These are phyloP conservation scores for Isotomurus palustris DNA, from an alignment of 2,888 invertebrate genomes.

Conservation along the genomic window DNA sequence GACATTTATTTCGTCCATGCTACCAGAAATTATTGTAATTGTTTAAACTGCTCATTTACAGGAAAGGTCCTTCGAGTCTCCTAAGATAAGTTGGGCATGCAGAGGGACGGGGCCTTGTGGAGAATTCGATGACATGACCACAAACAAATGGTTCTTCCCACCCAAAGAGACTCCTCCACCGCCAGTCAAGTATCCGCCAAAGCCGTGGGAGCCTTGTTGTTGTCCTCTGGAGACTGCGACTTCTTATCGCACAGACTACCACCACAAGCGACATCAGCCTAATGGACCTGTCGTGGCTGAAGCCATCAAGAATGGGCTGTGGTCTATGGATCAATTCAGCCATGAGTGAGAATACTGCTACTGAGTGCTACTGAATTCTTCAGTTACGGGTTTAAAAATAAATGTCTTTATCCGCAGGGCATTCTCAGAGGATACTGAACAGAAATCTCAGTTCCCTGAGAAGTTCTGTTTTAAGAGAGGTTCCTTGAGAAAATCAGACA, in stretches of 20 bases:
- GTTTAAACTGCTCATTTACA: no score
- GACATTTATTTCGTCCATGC: no score
- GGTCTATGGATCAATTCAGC: constrained; percentile 40
- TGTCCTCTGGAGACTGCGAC: constrained; percentile 40
- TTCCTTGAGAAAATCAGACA: constrained; percentile 5
- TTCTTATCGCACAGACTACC: constrained; percentile 31
- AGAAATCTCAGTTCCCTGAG: constrained; percentile 10
- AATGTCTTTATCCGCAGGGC: neutral
- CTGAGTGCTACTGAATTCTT: neutral
- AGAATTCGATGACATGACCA: constrained; percentile 32
- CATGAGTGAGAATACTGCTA: constrained; percentile 18
- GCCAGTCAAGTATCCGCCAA: constrained; percentile 9
- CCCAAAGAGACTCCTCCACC: constrained; percentile 24
- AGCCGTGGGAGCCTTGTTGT: constrained; percentile 33
- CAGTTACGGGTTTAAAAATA: neutral
- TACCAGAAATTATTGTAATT: no score
- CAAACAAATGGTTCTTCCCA: constrained; percentile 25
- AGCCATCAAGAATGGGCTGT: constrained; percentile 28
- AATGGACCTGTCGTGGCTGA: constrained; percentile 36
- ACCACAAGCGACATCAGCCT: constrained; percentile 33
- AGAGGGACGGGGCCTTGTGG: no score
- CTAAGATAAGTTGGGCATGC: constrained; percentile 22
- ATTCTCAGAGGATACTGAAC: constrained; percentile 28
- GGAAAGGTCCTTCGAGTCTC: constrained; percentile 18
- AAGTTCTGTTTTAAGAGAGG: constrained; percentile 22